Conservation (phyloP, 2,888 invertebrate genomes). For the Polia nebulosa region DNA sequence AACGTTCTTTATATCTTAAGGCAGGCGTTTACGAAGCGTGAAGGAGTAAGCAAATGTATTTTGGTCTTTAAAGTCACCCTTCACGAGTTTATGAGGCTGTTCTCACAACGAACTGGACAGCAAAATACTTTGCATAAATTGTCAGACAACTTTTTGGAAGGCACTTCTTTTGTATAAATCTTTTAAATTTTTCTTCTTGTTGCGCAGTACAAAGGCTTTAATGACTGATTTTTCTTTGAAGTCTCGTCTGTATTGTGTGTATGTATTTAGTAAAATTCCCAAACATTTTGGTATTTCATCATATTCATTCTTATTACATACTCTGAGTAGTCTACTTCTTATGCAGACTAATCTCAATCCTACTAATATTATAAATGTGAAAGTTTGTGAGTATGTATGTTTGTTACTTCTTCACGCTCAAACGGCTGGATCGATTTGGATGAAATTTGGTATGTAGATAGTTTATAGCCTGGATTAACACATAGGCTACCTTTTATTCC, state of each 20-base stretch:
- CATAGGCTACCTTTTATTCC: no score
- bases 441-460: no score
- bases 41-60: conserved; percentile 41
- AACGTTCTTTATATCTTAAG: conserved; percentile 25
- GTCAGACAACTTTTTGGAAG: conserved; percentile 4
- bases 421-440: no score
- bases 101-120: conserved; percentile 21
- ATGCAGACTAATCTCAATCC: no score
- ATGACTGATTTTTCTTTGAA: not conserved
- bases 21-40: conserved; percentile 27
- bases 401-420: no score
- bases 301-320: no score
- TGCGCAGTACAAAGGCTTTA: not conserved
- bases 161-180: conserved; percentile 7
- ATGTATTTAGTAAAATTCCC: not conserved
- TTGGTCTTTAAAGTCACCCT: conserved; percentile 17
- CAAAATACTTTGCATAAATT: conserved; percentile 41
- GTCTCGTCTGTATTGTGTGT: not conserved
- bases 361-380: no score
- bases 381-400: no score
- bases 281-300: no score
- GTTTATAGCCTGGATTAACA: no score
- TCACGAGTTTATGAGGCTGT: conserved; percentile 25
- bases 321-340: no score
- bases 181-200: conserved; percentile 4